Conservation (phyloP, 2,888 invertebrate species). For the Itoplectis maculator region DNA sequence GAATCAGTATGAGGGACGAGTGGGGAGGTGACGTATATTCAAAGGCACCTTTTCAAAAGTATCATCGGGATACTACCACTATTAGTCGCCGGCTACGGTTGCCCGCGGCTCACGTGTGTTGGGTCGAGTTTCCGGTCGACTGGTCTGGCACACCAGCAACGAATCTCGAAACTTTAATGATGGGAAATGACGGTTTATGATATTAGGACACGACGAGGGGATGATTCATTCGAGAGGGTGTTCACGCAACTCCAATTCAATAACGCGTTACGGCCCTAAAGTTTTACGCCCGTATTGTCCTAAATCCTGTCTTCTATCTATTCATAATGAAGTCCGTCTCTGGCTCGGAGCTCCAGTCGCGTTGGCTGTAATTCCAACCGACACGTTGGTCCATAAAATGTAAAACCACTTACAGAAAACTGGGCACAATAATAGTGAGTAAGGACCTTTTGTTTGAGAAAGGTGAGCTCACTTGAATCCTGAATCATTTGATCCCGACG, state of each 20-base stretch:
- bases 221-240: slow-evolving; percentile 74
- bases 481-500: neutral
- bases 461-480: neutral
- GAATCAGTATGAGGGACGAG: too few species aligned
- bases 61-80: slow-evolving; percentile 34
- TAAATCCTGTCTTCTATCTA: neutral
- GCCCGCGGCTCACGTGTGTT: slow-evolving; percentile 50
- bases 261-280: slow-evolving; percentile 19
- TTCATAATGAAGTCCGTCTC: too few species aligned
- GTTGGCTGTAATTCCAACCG: neutral
- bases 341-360: neutral
- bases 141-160: slow-evolving; percentile 71
- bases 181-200: slow-evolving; percentile 80
- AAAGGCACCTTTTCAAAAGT: slow-evolving; percentile 75
- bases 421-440: neutral
- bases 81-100: slow-evolving; percentile 46
- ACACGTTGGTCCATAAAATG: neutral
- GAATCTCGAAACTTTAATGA: slow-evolving; percentile 70
- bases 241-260: slow-evolving; percentile 39
- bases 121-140: slow-evolving; percentile 77
- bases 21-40: too few species aligned
- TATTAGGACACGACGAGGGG: slow-evolving; percentile 70
- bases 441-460: neutral
- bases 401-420: neutral
- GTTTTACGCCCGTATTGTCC: slow-evolving; percentile 31